Conservation (phyloP, 1,140 invertebrate genomes). For the Goniozus legneri region DNA sequence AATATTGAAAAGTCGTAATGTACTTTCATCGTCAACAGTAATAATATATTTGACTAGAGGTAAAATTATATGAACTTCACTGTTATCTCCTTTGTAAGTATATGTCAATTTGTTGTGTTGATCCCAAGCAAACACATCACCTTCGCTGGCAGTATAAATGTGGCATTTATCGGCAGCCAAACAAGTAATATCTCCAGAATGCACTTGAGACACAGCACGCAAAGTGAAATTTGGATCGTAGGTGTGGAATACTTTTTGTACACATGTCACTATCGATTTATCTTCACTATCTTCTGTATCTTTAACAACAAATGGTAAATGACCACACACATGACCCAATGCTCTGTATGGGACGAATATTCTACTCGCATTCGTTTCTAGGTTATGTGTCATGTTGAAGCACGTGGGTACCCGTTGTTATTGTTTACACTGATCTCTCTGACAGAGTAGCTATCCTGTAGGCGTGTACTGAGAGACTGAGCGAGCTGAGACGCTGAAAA, state of each 20-base stretch:
- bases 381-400: no score
- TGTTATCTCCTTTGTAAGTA: constrained; percentile 74
- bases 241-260: constrained; percentile 88
- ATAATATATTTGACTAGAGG: constrained; percentile 87
- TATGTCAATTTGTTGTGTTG: constrained; percentile 83
- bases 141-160: constrained; percentile 79
- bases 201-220: constrained; percentile 76
- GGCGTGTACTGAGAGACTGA: no score
- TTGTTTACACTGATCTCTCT: no score
- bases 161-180: constrained; percentile 76
- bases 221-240: constrained; percentile 84
- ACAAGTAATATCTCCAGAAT: constrained; percentile 79
- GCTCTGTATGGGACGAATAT: constrained; percentile 82
- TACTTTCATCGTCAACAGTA: constrained; percentile 77
- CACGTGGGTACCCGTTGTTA: no score
- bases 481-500: no score
- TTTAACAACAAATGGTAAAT: constrained; percentile 79
- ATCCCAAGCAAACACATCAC: constrained; percentile 81
- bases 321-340: constrained; percentile 90
- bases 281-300: constrained; percentile 84
- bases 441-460: no score
- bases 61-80: constrained; percentile 72
- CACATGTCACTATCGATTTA: constrained; percentile 83
- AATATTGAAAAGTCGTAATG: constrained; percentile 83
- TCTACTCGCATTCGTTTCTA: no score